Evolutionary conservation across 2,888 invertebrate genomes (phyloP).

Genomic region (Drosophila villosipedis): DNA sequence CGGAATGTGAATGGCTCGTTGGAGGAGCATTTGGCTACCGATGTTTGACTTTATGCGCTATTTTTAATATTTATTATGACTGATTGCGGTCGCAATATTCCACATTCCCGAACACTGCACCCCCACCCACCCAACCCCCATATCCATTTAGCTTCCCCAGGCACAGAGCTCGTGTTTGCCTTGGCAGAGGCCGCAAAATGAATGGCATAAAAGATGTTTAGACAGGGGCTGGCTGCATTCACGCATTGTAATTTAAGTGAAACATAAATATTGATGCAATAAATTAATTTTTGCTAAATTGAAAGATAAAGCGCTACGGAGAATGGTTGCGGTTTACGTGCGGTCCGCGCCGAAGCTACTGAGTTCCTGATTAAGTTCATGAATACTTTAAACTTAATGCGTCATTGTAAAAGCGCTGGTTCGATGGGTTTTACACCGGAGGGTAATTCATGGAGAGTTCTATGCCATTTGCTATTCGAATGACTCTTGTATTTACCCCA

Average conservation of each 20-base stretch:
- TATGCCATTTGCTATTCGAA: background rate
- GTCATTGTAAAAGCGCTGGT: background rate
- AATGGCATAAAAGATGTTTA: constrained; percentile 71
- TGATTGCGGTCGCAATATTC: constrained; percentile 70
- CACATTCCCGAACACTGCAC: constrained; percentile 22
- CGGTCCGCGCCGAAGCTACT: background rate
- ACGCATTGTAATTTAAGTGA: constrained; percentile 82
- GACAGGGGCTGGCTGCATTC: constrained; percentile 76
- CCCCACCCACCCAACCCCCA: background rate
- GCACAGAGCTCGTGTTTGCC: constrained; percentile 41
- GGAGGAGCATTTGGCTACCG: constrained; percentile 35
- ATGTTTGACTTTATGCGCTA: constrained; percentile 78
- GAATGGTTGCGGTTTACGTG: background rate
- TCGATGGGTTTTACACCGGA: background rate
- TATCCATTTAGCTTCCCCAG: background rate
- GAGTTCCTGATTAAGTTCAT: constrained; percentile 17
- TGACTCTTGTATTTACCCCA: background rate
- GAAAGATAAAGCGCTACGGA: constrained; percentile 46
- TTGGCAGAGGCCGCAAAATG: constrained; percentile 35
- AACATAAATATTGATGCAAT: constrained; percentile 82
- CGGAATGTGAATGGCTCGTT: constrained; percentile 27
- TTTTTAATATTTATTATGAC: constrained; percentile 81
- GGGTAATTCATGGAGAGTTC: background rate
- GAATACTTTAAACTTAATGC: constrained; percentile 6
- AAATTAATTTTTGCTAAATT: constrained; percentile 78